These are phyloP conservation scores for Drosophila rellima DNA, from an alignment of 2,888 invertebrate species.

Conservation along the genomic window DNA sequence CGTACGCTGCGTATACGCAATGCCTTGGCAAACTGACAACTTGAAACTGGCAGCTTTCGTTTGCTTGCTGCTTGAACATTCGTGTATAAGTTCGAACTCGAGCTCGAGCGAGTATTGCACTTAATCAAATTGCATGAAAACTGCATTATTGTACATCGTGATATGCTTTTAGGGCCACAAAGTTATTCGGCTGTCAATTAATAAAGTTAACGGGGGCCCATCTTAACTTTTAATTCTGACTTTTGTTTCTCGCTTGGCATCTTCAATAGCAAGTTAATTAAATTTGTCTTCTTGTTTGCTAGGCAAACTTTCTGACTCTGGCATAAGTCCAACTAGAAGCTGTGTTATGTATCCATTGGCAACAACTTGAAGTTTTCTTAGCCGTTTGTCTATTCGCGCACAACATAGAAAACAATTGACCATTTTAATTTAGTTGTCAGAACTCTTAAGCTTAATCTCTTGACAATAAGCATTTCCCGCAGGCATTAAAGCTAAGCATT, in stretches of 20 bases:
- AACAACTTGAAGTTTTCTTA: slow-evolving; percentile 7
- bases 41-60: slow-evolving; percentile 46
- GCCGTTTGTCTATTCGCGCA: neutral
- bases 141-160: slow-evolving; percentile 23
- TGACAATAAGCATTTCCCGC: neutral
- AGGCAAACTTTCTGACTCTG: slow-evolving; percentile 5
- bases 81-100: slow-evolving; percentile 1
- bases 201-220: slow-evolving; percentile 46
- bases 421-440: slow-evolving; percentile 19
- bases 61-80: slow-evolving; percentile 15
- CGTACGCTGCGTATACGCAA: slow-evolving; percentile 59
- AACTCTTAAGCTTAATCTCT: neutral
- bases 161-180: slow-evolving; percentile 26
- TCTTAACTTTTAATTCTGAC: slow-evolving; percentile 25
- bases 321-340: slow-evolving; percentile 1
- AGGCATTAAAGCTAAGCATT: slow-evolving; percentile 6
- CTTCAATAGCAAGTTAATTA: slow-evolving; percentile 29
- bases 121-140: slow-evolving; percentile 54
- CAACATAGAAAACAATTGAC: slow-evolving; percentile 6
- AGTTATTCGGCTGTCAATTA: slow-evolving; percentile 46
- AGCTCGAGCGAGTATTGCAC: slow-evolving; percentile 24
- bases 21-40: slow-evolving; percentile 25
- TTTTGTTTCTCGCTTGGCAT: slow-evolving; percentile 9
- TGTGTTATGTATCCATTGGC: slow-evolving; percentile 5
- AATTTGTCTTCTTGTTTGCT: slow-evolving; percentile 30